Evolutionary conservation across 1,140 invertebrate genomes (phyloP), one percentile per base, ranked within the genome.

Genomic region (Leptopilina boulardi): DNA sequence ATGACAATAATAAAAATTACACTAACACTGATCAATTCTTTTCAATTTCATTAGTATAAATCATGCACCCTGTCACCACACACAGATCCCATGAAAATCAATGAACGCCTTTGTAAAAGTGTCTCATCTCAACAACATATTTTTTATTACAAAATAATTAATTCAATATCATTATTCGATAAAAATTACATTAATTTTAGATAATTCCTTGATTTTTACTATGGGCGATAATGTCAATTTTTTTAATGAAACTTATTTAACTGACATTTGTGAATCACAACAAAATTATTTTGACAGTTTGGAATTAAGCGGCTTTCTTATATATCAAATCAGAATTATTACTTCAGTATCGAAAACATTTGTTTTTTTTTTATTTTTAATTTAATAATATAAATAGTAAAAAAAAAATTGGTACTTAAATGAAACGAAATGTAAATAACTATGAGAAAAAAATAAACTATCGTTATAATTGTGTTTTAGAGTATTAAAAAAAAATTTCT

Each of bases 51-150:
- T 30, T 30, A 66, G 8, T 15, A 18, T 30, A 18, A n/a, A 73
- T 41, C 47, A 66, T 51, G 23, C 26, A 30, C 41, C n/a, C 41
- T 23, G 18, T 54, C 19, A 38, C 15, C n/a, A 73, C 11, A 23
- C 19, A 13, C n/a, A n/a, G n/a, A 72, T 19, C 11, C 34, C 38
- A 6, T 56, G 72, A 54, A 75, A 80, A 78, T 77, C 51, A 70
- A 59, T 59, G 34, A 73, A 74, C 47, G 26, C 23, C 47, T 19
- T n/a, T 34, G 47, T 34, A 30, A 38, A 54, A 23, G 26, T 54
- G 5, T 41, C 38, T 74, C 34, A 38, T 38, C 51, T 56, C 11
- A 23, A 34, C 41, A 44, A n/a, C n/a, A n/a, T n/a, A n/a, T n/a
- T n/a, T n/a, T 71, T 71, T 42, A 71, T 21, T 51, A 18, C n/a